phyloP scores from a whole-genome alignment of 2,888 invertebrate genomes.

The Melinopterus prodromus region DNA sequence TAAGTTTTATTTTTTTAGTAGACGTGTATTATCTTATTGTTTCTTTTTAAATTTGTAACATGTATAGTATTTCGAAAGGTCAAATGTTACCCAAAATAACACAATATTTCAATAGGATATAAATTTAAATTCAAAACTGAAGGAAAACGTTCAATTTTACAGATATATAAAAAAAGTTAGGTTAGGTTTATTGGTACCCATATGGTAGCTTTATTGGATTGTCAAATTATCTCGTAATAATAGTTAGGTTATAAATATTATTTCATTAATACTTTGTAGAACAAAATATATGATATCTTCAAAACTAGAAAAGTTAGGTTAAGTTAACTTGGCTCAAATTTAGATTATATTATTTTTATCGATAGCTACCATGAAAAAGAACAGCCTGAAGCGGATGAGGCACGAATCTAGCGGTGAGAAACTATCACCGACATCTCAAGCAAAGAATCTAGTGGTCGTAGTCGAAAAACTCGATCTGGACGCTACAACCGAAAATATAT shows the following conservation, averaged over 20 bases:
- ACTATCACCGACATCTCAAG: constrained; percentile 34
- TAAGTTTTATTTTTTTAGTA: neutral
- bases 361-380: constrained; percentile 47
- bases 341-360: neutral
- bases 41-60: neutral
- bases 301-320: no score
- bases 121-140: neutral
- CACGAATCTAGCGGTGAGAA: constrained; percentile 54
- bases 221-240: no score
- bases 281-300: no score
- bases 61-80: constrained; percentile 19
- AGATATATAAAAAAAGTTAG: no score
- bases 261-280: no score
- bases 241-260: no score
- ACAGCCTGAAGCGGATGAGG: constrained; percentile 56
- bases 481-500: neutral
- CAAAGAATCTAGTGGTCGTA: constrained; percentile 39
- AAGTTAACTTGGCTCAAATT: no score
- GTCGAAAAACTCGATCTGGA: constrained; percentile 47
- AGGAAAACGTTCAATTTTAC: neutral
- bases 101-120: constrained; percentile 8
- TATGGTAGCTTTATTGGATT: no score
- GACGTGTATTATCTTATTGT: neutral
- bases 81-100: neutral
- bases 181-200: no score